phyloP scores from a whole-genome alignment of 2,113 vertebrate species.

The Trinectes maculatus region DNA sequence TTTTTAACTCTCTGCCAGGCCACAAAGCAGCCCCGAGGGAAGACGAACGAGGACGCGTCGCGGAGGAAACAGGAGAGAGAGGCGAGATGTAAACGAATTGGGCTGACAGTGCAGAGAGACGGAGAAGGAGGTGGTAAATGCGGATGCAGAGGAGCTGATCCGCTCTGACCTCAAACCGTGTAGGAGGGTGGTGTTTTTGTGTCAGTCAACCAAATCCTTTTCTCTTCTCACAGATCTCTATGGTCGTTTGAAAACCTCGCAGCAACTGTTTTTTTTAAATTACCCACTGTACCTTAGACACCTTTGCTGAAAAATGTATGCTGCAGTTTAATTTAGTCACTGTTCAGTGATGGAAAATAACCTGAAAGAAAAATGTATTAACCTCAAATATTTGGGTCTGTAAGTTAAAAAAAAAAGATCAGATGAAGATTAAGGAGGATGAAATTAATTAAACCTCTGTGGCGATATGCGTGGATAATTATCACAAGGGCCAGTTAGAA shows the following conservation, averaged over 20 bases:
- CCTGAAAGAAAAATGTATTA: background rate
- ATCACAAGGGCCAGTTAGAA: background rate
- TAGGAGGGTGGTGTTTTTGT: slow-evolving; percentile 8
- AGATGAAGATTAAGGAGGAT: background rate
- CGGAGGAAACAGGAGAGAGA: slow-evolving; percentile 9
- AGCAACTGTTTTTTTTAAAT: slow-evolving; percentile 11
- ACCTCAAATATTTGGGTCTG: background rate
- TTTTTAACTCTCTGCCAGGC: slow-evolving; percentile 48
- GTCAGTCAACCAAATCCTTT: background rate
- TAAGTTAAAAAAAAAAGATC: background rate
- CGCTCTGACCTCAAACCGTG: slow-evolving; percentile 19
- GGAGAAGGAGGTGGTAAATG: slow-evolving; percentile 15
- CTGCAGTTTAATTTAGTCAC: slow-evolving; percentile 3
- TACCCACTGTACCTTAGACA: background rate
- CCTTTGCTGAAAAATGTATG: background rate
- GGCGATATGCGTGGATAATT: background rate
- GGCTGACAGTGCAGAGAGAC: slow-evolving; percentile 22
- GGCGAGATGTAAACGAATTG: slow-evolving; percentile 21
- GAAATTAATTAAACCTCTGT: background rate
- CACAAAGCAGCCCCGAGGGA: slow-evolving; percentile 48
- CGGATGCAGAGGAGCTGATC: background rate
- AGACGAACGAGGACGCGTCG: slow-evolving; percentile 12
- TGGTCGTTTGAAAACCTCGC: background rate
- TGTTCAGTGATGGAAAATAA: no score
- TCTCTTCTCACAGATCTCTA: background rate